Evolutionary conservation across 1,140 invertebrate genomes (phyloP), one percentile per base, ranked within the genome.

Genomic region (Cyclargus thomasi): DNA sequence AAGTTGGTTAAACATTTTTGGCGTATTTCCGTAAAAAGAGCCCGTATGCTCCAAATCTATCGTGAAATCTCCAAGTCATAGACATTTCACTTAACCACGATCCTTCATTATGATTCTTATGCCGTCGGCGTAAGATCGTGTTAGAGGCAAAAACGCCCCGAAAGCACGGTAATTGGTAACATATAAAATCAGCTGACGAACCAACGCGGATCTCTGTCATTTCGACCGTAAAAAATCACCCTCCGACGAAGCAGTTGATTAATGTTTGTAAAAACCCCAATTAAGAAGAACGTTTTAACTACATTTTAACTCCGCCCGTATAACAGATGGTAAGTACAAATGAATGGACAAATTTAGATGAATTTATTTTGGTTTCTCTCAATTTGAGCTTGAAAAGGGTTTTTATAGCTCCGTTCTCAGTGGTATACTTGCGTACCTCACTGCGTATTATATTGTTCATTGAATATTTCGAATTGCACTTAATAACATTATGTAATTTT

Each of bases 201-300:
- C 53, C 55, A 74, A 76, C 72, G 63, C 68, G 65, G 39, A 47
- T 47, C 39, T 47, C 39, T 16, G 39, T 47, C 39, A 47, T 47
- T 47, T 47, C 14, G 39, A 47, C 22, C 80, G 74, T 79, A 83
- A 83, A 86, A 86, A 82, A 83, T 80, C 79, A 79, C 80, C 83
- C 82, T 65, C 75, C 69, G 78, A 78, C 77, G 74, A 74, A 77
- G 55, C 76, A 81, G 81, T 83, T 85, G 84, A 86, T 85, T 81
- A 86, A 86, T 86, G 84, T 82, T 79, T 76, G 77, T 77, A 84
- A 83, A 65, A 83, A 83, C 72, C 77, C 83, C 84, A 84, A 86
- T 86, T 85, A 85, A 83, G 79, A 74, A 18, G 55, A 59, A 20
- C 55, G 18, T 59, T 59, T 59, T 20, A 59, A 59, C 74, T 85